Evolutionary conservation across 1,140 invertebrate genomes (phyloP).

Genomic region (Intoshia linei): DNA sequence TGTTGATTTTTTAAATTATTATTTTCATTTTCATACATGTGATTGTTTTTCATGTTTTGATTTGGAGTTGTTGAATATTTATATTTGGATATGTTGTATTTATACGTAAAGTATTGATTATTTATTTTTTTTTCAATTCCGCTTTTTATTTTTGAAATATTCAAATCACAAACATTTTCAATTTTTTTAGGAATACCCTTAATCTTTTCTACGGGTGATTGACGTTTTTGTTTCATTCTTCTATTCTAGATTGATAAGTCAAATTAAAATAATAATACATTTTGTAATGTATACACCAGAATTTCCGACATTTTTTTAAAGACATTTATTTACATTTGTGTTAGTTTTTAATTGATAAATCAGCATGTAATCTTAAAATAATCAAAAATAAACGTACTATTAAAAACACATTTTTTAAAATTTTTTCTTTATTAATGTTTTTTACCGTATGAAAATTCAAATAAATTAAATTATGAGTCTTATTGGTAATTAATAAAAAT

Average conservation of each 20-base stretch:
- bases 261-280: background rate
- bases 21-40: background rate
- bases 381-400: conserved; percentile 11
- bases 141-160: background rate
- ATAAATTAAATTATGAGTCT: background rate
- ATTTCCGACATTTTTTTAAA: background rate
- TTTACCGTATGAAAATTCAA: too few relatives aligned
- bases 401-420: background rate
- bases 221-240: background rate
- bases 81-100: too few relatives aligned
- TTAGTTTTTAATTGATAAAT: conserved; percentile 6
- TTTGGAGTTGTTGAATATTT: background rate
- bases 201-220: background rate
- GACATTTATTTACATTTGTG: conserved; percentile 5
- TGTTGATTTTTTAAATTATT: too few relatives aligned
- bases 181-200: background rate
- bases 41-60: background rate
- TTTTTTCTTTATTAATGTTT: background rate
- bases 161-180: background rate
- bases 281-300: background rate
- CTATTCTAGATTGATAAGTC: background rate
- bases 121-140: too few relatives aligned
- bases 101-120: too few relatives aligned
- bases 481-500: background rate
- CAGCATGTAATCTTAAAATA: conserved; percentile 6